phyloP scores from a whole-genome alignment of 2,888 invertebrate species.

The Callimorpha dominula region DNA sequence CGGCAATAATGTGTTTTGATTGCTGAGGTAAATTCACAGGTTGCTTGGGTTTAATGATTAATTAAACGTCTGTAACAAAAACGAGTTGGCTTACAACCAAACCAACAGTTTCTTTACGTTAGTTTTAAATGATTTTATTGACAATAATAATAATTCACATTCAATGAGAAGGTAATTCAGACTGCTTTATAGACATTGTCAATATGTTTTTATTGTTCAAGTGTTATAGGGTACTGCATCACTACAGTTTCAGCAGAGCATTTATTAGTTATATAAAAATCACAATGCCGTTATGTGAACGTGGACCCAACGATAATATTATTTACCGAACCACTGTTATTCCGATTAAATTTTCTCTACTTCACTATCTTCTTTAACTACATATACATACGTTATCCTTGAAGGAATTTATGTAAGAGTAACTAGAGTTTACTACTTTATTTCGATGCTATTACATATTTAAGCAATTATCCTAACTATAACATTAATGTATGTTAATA shows the following conservation, averaged over 20 bases:
- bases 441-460: background rate
- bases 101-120: slow-evolving; percentile 32
- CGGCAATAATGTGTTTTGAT: background rate
- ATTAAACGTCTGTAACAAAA: slow-evolving; percentile 11
- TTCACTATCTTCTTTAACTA: background rate
- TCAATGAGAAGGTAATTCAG: slow-evolving; percentile 42
- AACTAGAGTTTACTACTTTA: background rate
- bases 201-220: slow-evolving; percentile 13
- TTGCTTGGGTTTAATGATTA: slow-evolving; percentile 15
- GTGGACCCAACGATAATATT: background rate
- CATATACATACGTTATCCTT: background rate
- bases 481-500: too few species aligned
- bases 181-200: slow-evolving; percentile 29
- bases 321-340: background rate
- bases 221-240: slow-evolving; percentile 6
- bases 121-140: slow-evolving; percentile 42
- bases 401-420: background rate
- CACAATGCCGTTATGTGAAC: background rate
- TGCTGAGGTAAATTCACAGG: slow-evolving; percentile 20
- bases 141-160: slow-evolving; percentile 50
- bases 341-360: background rate
- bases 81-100: slow-evolving; percentile 4
- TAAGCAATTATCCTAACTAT: too few species aligned
- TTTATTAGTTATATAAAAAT: slow-evolving; percentile 1
- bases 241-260: background rate